Conservation (phyloP, 2,113 vertebrate genomes). For the Solenodon paradoxus region DNA sequence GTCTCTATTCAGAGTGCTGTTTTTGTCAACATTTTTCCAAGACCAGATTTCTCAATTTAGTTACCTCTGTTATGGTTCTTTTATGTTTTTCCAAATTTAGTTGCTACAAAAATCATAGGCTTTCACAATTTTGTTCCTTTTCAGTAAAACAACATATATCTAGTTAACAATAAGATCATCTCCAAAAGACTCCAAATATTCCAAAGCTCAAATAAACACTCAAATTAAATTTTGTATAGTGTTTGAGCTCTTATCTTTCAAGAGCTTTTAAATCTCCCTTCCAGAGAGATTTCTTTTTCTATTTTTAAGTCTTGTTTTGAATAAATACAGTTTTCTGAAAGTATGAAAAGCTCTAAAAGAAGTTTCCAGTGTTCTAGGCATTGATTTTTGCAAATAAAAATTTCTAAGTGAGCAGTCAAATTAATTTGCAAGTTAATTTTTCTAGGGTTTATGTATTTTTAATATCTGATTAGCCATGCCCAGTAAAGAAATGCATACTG, state of each 20-base stretch:
- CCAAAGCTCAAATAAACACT: not conserved
- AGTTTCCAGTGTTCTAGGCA: not conserved
- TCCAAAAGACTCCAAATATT: not conserved
- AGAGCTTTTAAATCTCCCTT: not conserved
- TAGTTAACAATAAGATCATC: not conserved
- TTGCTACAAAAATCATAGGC: conserved; percentile 1
- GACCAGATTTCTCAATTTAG: not conserved
- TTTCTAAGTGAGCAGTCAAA: not conserved
- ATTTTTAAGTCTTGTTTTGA: conserved; percentile 20
- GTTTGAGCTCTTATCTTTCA: not conserved
- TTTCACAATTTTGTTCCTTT: conserved; percentile 3
- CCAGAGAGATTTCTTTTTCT: not conserved
- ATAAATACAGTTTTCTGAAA: conserved; percentile 15
- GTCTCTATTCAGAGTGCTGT: not conserved
- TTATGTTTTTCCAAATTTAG: not conserved
- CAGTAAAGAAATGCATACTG: not conserved
- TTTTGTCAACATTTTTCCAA: not conserved
- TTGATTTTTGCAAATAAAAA: conserved; percentile 13
- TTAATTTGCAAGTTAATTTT: not conserved
- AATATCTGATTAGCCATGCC: not conserved
- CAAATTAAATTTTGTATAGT: not conserved
- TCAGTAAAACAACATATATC: not conserved
- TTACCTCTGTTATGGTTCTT: not conserved
- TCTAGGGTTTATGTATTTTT: not conserved
- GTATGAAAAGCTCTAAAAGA: not conserved